Evolutionary conservation across 2,888 invertebrate species (phyloP), one percentile per base, ranked within the genome.

Genomic region (Sinelater perroti): DNA sequence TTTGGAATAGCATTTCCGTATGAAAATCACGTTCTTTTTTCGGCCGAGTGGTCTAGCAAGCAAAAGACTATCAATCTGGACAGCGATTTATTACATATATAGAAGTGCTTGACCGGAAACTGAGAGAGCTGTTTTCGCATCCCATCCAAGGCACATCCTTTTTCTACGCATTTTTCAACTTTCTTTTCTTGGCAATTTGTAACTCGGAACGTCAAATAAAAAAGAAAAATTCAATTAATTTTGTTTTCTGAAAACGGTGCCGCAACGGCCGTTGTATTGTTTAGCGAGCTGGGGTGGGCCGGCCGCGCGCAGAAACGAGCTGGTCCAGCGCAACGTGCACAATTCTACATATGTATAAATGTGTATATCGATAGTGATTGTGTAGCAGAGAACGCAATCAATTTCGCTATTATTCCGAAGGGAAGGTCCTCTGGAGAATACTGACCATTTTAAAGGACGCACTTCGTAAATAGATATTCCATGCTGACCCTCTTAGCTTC

Each of bases 361-460:
- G 71, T 70, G 68, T 50, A 69, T 75, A 74, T 73, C 70, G 70
- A 63, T 65, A 64, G 68, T 70, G 73, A 76, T 76, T 76, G 75
- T 76, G 74, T 74, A 72, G 69, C 69, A 72, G 73, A 73, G 74
- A 75, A 73, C 72, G 77, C 77, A 77, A 78, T 78, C 77, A 78
- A 78, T 77, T 78, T 76, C 67, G 72, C 71, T 75, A 75, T 75
- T 76, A 73, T 75, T 69, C 69, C 70, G 68, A 69, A 69, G 65
- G 60, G 63, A 62, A 57, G 52, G 68, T 68, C 67, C 75, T 75
- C 75, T 67, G 67, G 77, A 76, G 77, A 72, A 74, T 75, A 72
- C 70, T 76, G 77, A 75, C 76, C 77, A 72, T 75, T 78, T 77
- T 76, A 76, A 76, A 78, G 75, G 74, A 74, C 72, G 71, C 73